Percentiles rank a stretch among this genome's conserved stretches.
Evolutionary conservation across 2,888 invertebrate species (phyloP).

Genomic region (Melinaea marsaeus): DNA sequence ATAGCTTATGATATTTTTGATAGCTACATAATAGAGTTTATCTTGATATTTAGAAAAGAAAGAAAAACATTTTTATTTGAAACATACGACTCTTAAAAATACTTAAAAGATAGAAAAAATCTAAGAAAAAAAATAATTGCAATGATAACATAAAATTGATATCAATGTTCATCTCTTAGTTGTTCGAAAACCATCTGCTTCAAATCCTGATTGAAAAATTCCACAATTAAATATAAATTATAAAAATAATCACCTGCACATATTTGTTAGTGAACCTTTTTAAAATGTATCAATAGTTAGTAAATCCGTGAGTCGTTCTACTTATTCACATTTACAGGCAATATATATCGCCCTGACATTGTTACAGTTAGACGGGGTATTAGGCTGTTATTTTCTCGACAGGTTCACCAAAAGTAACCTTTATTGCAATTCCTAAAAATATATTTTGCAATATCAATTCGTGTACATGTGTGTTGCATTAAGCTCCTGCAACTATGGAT

Average conservation of each 20-base stretch:
- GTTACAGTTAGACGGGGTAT: constrained; percentile 39
- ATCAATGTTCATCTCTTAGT: too few species aligned
- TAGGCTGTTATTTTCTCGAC: constrained; percentile 21
- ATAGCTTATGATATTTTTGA: too few species aligned
- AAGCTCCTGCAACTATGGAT: constrained; percentile 51
- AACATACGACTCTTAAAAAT: too few species aligned
- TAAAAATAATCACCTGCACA: background rate
- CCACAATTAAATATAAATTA: too few species aligned
- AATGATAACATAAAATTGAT: too few species aligned
- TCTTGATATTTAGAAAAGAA: too few species aligned
- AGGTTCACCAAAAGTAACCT: constrained; percentile 23
- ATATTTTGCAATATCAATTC: constrained; percentile 34
- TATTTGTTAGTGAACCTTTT: background rate
- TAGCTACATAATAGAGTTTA: too few species aligned
- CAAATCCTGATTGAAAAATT: too few species aligned
- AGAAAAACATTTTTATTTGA: too few species aligned
- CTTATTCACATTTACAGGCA: constrained; percentile 34
- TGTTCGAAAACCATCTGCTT: too few species aligned
- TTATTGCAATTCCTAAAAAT: constrained; percentile 31
- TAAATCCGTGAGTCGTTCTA: constrained; percentile 3
- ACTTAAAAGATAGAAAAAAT: too few species aligned
- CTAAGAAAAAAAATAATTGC: too few species aligned
- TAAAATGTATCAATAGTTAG: background rate
- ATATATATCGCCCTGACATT: constrained; percentile 44
- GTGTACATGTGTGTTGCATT: constrained; percentile 36